phyloP scores from a whole-genome alignment of 2,888 invertebrate species.

The Limnephilus auricula region DNA sequence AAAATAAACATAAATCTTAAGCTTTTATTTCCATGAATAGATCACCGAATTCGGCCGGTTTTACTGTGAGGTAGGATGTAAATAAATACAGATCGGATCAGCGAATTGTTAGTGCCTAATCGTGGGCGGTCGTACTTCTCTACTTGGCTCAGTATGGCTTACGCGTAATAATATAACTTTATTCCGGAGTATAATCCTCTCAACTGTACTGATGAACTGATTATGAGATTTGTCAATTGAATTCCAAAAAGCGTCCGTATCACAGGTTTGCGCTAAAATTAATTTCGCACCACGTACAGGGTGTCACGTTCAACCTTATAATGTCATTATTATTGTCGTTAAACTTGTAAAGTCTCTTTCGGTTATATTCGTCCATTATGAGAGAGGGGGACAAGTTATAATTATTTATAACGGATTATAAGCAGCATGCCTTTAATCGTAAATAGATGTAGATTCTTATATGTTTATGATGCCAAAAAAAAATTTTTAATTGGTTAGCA shows the following conservation, averaged over 20 bases:
- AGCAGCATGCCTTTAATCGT: no score
- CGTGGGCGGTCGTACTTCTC: neutral
- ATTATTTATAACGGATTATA: no score
- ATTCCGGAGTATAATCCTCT: neutral
- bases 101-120: neutral
- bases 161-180: neutral
- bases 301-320: neutral
- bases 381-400: no score
- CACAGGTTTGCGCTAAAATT: neutral
- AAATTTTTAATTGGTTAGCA: no score
- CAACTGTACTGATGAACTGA: neutral
- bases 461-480: no score
- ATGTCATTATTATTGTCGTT: neutral
- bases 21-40: neutral
- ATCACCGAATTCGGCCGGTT: neutral
- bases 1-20: neutral
- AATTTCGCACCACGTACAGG: neutral
- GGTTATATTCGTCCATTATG: neutral
- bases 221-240: neutral
- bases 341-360: neutral
- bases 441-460: no score
- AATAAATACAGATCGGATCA: neutral
- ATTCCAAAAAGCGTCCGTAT: neutral
- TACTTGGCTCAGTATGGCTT: neutral
- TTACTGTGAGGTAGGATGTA: neutral